These are phyloP conservation scores for Cyprinodon diabolis DNA, from an alignment of 2,797 vertebrate species.

Conservation along the genomic window DNA sequence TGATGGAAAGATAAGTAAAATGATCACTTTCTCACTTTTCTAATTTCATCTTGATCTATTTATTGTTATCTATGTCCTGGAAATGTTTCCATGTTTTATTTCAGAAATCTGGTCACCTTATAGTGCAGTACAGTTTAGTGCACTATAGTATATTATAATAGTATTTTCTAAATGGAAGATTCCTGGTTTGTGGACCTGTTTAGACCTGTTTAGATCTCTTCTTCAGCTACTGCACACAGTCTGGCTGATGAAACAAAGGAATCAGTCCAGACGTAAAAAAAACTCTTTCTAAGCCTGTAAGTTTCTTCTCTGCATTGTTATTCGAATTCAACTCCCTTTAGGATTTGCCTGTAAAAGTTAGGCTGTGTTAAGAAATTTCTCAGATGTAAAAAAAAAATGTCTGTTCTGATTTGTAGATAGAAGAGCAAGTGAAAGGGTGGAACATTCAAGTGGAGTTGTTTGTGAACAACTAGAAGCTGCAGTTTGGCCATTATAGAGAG, in stretches of 20 bases:
- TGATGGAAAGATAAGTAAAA: too few species aligned
- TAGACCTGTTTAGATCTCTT: too few species aligned
- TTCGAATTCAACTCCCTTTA: neutral
- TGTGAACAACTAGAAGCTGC: neutral
- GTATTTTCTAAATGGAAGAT: too few species aligned
- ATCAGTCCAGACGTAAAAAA: neutral
- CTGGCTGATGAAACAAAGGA: neutral
- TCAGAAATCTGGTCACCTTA: too few species aligned
- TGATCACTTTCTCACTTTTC: too few species aligned
- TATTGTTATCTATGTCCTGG: too few species aligned
- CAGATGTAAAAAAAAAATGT: neutral
- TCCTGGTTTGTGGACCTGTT: too few species aligned
- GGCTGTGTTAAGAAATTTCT: neutral
- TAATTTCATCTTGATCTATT: too few species aligned
- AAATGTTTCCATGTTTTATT: too few species aligned
- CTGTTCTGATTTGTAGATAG: neutral
- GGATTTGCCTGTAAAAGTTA: neutral
- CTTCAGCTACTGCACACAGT: neutral
- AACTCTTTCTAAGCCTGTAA: neutral
- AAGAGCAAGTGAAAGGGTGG: neutral
- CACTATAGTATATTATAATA: too few species aligned
- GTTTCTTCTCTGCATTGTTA: fast-evolving
- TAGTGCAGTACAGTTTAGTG: too few species aligned
- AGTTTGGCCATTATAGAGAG: constrained; percentile 9
- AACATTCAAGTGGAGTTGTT: neutral